Base-by-base conservation (phyloP, 2,888 invertebrate species). In the Drosophila nigricruria region DNA sequence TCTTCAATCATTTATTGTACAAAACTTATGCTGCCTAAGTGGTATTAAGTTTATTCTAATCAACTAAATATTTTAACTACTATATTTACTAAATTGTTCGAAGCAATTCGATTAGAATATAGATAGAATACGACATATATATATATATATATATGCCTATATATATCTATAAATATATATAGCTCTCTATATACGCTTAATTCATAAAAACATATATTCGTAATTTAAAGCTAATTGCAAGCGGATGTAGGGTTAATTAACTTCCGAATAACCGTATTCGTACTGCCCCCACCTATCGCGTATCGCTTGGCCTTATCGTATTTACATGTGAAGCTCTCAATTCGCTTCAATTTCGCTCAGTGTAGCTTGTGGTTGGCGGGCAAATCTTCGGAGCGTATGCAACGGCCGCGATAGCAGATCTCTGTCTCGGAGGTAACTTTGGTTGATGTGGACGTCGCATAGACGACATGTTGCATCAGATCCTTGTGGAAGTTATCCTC, bases 401-500 rank as follows among this genome's bases (percentile, higher is more conserved):
- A 97, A 89, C 96, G 95, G 16, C 97, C 97, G 91, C 96, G 95
- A 92, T 96, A 97, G 91, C 97, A 97, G 74, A 97, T 97, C 93
- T 97, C 97, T 38, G 97, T 97, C 94, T 97, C 97, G 81, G 97
- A 96, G 16, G 97, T 96, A 92, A 96, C 96, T 23, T 97, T 97
- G 3, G 96, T 96, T 88, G 96, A 96, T 2, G 89, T 88, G 2
- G 96, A 96, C 0, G 97, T 97, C 42, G 93, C 92, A 70, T 92
- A 93, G 9, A 93, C 91, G n/a, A 92, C 92, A 64, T 92, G 91
- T 58, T 92, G 90, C 92, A 93, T 93, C 57, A 93, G 85, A 66
- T 92, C 91, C 73, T 92, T 91, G 76, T 92, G 92, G 69, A 93
- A 92, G 63, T 75, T 82, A 0, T 85, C 86, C 64, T 79, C 75